Base-by-base conservation (phyloP, 2,113 vertebrate species). In the Pycnonotus jocosus region DNA sequence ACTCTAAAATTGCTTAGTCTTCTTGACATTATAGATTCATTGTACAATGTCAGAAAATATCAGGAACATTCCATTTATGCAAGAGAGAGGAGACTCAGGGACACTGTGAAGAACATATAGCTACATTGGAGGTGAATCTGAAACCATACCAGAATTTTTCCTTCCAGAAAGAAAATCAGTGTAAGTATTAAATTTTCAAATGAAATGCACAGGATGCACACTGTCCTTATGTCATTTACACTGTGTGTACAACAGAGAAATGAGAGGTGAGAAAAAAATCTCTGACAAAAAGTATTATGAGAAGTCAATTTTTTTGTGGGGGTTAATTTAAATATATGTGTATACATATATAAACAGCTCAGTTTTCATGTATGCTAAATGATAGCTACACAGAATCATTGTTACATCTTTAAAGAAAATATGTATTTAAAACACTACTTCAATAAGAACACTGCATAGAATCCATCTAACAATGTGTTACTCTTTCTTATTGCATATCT, bases 11-110 rank as follows among this genome's bases (percentile, higher is more conserved):
- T 89, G 61, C 81, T 91, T 78, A 45, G 30, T 87, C 78, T 95
- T 74, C 81, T 94, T 94, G 92, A 92, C 48, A 71, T 71, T 74
- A 44, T 28, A 81, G 73, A 87, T 87, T 89, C 57, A 60, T 64
- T 91, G 78, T 31, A 85, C 60, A 51, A 48, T 92, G 69, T 94
- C 93, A 89, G 65, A 86, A 91, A 94, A 62, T 74, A 91, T 87
- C 84, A 91, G 69, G 42, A 94, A 81, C 19, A 33, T 61, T 70
- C 42, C 51, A 77, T 68, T 44, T 74, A 44, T 51, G 27, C 37
- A 66, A 44, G 33, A 87, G 21, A 91, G 6, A 84, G 35, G 18
- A 95, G 28, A 80, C 17, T 78, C 27, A n/a, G 48, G 25, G 24
- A 83, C 30, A 33, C 33, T 77, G 4, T 18, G n/a, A 61, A 84